Conservation (phyloP, 2,113 vertebrate genomes). For the Alectura lathami region DNA sequence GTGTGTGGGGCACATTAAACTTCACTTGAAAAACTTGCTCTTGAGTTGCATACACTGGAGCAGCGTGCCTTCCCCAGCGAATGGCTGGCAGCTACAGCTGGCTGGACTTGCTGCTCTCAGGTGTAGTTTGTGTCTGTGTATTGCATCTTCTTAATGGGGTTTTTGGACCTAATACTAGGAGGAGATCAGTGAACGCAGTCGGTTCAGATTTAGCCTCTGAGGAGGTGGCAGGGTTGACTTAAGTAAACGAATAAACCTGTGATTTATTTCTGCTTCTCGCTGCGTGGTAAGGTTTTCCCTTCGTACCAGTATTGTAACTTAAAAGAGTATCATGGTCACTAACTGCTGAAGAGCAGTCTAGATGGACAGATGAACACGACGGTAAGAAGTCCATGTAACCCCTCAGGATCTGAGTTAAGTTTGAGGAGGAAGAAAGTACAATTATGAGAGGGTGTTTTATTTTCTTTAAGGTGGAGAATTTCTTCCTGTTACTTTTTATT, state of each 20-base stretch:
- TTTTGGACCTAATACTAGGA: background rate
- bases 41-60: background rate
- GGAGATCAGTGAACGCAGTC: background rate
- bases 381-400: background rate
- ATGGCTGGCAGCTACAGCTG: background rate
- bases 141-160: background rate
- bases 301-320: background rate
- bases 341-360: background rate
- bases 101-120: background rate
- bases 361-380: background rate
- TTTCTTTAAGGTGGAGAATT: background rate
- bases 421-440: background rate
- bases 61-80: background rate
- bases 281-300: background rate
- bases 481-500: background rate
- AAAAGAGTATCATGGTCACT: background rate
- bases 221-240: background rate
- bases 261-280: background rate
- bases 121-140: background rate
- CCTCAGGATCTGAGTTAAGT: background rate
- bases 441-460: rapidly evolving
- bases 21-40: background rate
- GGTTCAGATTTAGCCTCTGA: background rate
- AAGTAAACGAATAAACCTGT: background rate
- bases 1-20: background rate